Conservation (phyloP, 2,797 vertebrate genomes). For the Fistularia commersonii region DNA sequence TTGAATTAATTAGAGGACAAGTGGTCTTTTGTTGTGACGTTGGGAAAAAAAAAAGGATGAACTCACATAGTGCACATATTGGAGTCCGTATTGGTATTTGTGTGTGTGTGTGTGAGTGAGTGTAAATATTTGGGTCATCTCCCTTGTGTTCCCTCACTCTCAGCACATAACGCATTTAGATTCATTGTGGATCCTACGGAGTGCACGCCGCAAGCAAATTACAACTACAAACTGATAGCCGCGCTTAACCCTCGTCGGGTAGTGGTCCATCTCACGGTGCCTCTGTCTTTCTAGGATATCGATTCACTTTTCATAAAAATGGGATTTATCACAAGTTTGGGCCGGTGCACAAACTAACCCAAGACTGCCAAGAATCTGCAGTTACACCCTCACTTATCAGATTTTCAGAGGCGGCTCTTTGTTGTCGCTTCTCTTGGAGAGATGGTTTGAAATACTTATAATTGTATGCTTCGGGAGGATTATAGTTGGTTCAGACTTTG, state of each 20-base stretch:
- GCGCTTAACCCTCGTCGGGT: slow-evolving; percentile 8
- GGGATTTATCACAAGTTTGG: slow-evolving; percentile 17
- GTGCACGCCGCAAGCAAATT: slow-evolving; percentile 34
- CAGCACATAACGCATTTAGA: slow-evolving; percentile 36
- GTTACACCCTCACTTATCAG: too few relatives aligned
- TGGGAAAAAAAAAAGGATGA: slow-evolving; percentile 20
- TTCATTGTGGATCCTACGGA: slow-evolving; percentile 35
- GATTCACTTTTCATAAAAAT: slow-evolving; percentile 18
- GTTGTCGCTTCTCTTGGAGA: too few relatives aligned
- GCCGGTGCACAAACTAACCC: too few relatives aligned
- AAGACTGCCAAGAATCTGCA: too few relatives aligned
- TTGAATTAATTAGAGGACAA: slow-evolving; percentile 22
- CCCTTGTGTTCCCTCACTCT: slow-evolving; percentile 29
- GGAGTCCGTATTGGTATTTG: too few relatives aligned
- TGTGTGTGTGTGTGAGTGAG: background rate
- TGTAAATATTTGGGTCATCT: slow-evolving; percentile 33
- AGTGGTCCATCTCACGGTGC: slow-evolving; percentile 1
- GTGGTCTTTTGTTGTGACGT: slow-evolving; percentile 11
- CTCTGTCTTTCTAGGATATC: slow-evolving; percentile 5
- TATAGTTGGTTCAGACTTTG: background rate
- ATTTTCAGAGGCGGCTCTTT: too few relatives aligned
- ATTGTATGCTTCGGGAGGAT: too few relatives aligned
- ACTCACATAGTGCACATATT: too few relatives aligned
- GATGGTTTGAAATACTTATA: too few relatives aligned
- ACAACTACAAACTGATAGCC: slow-evolving; percentile 16